Percentiles rank a stretch among this genome's conserved stretches.
Conservation (phyloP, 1,140 invertebrate species). For the Rhyzopertha dominica region DNA sequence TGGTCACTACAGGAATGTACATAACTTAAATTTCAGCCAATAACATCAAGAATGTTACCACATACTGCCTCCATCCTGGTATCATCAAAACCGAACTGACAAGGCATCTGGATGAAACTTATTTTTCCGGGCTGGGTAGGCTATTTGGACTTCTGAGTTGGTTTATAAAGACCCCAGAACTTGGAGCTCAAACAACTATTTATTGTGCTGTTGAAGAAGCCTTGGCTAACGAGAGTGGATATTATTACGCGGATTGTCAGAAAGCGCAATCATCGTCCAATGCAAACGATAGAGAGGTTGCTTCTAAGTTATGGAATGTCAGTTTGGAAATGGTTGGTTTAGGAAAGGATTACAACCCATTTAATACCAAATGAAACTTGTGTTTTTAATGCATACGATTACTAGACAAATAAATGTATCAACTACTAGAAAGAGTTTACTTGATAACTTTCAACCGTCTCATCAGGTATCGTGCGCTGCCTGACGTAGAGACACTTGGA, state of each 20-base stretch:
- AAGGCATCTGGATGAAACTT: slow-evolving; percentile 57
- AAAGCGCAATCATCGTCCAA: slow-evolving; percentile 42
- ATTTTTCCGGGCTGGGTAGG: slow-evolving; percentile 46
- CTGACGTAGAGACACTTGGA: too few relatives aligned
- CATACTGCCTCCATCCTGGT: slow-evolving; percentile 68
- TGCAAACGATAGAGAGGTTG: slow-evolving; percentile 52
- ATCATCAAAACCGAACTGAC: slow-evolving; percentile 69
- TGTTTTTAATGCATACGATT: too few relatives aligned
- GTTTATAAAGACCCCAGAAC: slow-evolving; percentile 57
- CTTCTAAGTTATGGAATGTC: slow-evolving; percentile 67
- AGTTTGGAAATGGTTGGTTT: slow-evolving; percentile 58
- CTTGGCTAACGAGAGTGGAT: slow-evolving; percentile 58
- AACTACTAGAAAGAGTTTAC: too few relatives aligned
- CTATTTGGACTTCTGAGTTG: too few relatives aligned
- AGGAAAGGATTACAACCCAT: slow-evolving; percentile 38
- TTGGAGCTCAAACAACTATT: slow-evolving; percentile 76
- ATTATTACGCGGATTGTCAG: slow-evolving; percentile 57
- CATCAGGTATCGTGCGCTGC: too few relatives aligned
- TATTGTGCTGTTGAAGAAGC: slow-evolving; percentile 70
- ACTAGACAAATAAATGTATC: too few relatives aligned
- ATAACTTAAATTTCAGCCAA: slow-evolving; percentile 46
- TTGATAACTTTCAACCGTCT: too few relatives aligned
- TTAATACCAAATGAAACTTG: too few relatives aligned
- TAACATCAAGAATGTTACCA: slow-evolving; percentile 52
- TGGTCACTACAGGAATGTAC: too few relatives aligned